Conservation (phyloP, 1,140 invertebrate genomes). For the Acromyrmex heyeri region DNA sequence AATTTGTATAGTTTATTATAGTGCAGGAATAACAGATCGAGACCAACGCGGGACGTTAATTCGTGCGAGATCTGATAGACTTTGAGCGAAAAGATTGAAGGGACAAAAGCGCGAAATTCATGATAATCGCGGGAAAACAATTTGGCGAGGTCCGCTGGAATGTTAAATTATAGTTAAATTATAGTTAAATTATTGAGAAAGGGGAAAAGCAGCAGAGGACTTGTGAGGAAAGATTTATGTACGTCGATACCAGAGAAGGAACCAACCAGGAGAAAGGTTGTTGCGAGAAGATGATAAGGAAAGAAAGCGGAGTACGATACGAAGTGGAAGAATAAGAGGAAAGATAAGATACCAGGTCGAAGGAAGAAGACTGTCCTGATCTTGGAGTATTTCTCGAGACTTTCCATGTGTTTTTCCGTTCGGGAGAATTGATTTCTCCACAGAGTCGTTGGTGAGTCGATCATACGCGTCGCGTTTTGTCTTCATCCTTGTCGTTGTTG, state of each 20-base stretch:
- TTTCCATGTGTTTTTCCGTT: slow-evolving; percentile 10
- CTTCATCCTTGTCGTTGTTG: background rate
- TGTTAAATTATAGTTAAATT: too few relatives aligned
- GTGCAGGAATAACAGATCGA: too few relatives aligned
- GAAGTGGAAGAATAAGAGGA: background rate
- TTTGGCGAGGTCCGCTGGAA: background rate
- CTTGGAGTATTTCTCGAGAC: background rate
- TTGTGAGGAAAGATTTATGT: background rate
- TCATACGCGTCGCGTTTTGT: slow-evolving; percentile 2
- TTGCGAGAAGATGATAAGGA: background rate
- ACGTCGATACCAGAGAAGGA: background rate
- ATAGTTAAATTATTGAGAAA: background rate
- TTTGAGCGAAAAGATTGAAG: background rate
- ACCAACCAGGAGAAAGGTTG: background rate
- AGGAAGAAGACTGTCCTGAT: background rate
- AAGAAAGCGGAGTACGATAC: background rate
- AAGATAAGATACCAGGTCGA: background rate
- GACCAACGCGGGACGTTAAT: background rate
- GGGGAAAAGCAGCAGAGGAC: background rate
- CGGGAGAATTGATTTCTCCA: background rate
- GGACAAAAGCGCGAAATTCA: background rate
- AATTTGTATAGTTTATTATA: too few relatives aligned
- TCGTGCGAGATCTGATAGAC: background rate
- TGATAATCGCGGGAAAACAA: background rate
- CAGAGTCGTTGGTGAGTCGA: background rate